Percentiles rank a stretch among this genome's conserved stretches.
Conservation (phyloP, 2,797 vertebrate genomes). For the Hozukius guyotensis region DNA sequence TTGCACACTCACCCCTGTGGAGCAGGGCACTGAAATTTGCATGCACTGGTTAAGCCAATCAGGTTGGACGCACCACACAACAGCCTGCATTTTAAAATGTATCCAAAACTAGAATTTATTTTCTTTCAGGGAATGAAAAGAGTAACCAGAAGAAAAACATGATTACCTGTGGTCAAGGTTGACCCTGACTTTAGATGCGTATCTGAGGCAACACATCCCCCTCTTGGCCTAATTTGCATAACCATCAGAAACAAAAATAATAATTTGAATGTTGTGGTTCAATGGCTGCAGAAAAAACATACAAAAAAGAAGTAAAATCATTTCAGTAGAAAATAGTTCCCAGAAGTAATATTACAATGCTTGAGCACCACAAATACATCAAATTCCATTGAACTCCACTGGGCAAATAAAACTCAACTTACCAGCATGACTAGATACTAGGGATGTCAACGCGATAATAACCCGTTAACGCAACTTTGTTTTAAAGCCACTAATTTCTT, state of each 20-base stretch:
- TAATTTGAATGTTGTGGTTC: background rate
- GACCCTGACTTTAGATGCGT: background rate
- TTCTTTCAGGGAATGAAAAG: background rate
- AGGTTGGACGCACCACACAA: background rate
- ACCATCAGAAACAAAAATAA: background rate
- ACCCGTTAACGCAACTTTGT: too few relatives aligned
- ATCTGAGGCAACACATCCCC: background rate
- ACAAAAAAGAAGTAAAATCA: background rate
- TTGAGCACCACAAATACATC: background rate
- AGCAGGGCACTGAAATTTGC: background rate
- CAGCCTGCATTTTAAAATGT: background rate
- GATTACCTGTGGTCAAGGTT: conserved; percentile 1
- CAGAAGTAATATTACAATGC: background rate
- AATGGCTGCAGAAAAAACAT: background rate
- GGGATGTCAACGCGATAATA: too few relatives aligned
- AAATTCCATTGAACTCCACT: background rate
- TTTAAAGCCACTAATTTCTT: too few relatives aligned
- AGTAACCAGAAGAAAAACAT: background rate
- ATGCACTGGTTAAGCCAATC: background rate
- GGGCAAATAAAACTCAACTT: background rate
- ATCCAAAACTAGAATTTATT: background rate
- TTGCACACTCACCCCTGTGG: conserved; percentile 1
- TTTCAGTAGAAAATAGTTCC: background rate
- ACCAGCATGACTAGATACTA: background rate
- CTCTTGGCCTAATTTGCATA: background rate